A percentile compares a stretch with the other conserved stretches of the same genome.
Conservation (phyloP, 2,797 vertebrate species). For the Eulemur rubriventer region DNA sequence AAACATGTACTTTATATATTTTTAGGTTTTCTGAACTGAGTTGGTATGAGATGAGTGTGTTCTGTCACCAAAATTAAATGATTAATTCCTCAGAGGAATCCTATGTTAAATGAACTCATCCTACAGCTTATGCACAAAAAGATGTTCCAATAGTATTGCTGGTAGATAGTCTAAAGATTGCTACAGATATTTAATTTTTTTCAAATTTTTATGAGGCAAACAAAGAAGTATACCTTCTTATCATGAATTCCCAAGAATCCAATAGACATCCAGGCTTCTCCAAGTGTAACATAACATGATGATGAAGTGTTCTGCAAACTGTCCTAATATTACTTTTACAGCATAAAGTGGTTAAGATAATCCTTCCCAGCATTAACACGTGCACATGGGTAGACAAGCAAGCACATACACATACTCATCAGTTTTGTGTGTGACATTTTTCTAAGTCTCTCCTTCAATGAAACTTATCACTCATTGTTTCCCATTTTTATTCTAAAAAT, state of each 20-base stretch:
- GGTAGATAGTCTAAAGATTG: background rate
- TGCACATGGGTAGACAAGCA: background rate
- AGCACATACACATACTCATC: background rate
- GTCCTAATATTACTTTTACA: background rate
- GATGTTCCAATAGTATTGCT: background rate
- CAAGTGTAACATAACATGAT: background rate
- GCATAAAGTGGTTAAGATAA: background rate
- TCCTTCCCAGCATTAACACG: background rate
- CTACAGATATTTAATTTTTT: background rate
- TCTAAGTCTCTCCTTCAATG: background rate
- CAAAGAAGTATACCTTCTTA: background rate
- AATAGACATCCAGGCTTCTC: background rate
- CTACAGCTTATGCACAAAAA: background rate
- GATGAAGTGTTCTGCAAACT: background rate
- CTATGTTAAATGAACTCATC: background rate
- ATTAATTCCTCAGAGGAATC: background rate
- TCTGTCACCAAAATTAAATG: background rate
- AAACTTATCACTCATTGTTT: background rate
- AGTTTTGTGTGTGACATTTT: background rate
- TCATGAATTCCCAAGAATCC: background rate
- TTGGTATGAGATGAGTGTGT: background rate
- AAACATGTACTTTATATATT: background rate
- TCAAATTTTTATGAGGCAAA: background rate
- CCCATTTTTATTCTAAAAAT: background rate
- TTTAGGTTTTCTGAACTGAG: background rate